Conservation (phyloP, 2,888 invertebrate genomes). For the Ochropleura plecta region DNA sequence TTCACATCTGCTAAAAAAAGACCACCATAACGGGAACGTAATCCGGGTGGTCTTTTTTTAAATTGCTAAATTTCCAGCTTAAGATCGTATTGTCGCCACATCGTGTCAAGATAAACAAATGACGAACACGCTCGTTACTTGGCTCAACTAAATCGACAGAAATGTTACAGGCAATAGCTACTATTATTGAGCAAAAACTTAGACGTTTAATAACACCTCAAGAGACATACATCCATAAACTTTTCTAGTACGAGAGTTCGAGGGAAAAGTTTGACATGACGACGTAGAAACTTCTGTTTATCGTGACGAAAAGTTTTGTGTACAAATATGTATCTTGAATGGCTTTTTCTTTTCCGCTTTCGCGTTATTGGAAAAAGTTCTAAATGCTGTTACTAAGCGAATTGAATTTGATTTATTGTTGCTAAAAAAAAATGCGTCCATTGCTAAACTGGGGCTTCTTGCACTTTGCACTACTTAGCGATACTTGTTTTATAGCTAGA, state of each 20-base stretch:
- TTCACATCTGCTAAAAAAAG: too few species aligned
- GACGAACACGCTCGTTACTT: not conserved
- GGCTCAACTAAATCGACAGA: not conserved
- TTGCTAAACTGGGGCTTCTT: not conserved
- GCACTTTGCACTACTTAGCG: not conserved
- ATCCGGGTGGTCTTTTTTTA: too few species aligned
- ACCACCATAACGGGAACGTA: too few species aligned
- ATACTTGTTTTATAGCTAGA: not conserved
- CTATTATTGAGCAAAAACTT: slow-evolving; percentile 8
- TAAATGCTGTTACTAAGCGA: not conserved
- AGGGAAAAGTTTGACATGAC: slow-evolving; percentile 40
- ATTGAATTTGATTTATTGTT: slow-evolving; percentile 1
- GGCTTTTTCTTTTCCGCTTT: slow-evolving; percentile 11
- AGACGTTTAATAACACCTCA: not conserved
- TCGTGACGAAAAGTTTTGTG: slow-evolving; percentile 14
- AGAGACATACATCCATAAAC: slow-evolving; percentile 18
- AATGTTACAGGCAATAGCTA: not conserved
- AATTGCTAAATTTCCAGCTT: too few species aligned
- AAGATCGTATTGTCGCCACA: too few species aligned
- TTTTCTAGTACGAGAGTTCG: slow-evolving; percentile 16
- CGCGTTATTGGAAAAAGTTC: slow-evolving; percentile 11
- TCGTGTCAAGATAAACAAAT: too few species aligned
- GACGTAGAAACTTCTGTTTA: slow-evolving; percentile 40
- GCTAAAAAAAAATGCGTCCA: not conserved
- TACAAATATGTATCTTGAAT: slow-evolving; percentile 41